Conservation (phyloP, 2,797 vertebrate species). For the Acanthurus leucopareius region DNA sequence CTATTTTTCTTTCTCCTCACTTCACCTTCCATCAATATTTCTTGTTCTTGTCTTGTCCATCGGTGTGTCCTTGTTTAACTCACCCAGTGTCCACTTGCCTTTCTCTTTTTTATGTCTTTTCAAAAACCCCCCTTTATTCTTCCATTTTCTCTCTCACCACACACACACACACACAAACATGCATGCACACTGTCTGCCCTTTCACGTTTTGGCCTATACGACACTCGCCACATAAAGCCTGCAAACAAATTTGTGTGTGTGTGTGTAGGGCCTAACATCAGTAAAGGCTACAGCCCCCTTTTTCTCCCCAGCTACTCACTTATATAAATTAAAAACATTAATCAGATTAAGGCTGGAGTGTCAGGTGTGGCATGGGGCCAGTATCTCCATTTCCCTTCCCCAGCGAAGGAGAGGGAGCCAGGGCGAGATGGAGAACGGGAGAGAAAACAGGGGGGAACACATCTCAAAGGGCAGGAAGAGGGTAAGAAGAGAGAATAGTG, state of each 20-base stretch:
- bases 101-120: neutral
- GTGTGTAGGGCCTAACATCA: conserved; percentile 16
- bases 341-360: conserved; percentile 85
- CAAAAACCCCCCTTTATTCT: neutral
- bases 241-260: conserved; percentile 20
- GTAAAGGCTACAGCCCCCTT: conserved; percentile 38
- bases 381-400: conserved; percentile 76
- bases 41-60: conserved; percentile 14
- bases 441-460: neutral
- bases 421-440: neutral
- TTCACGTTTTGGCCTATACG: conserved; percentile 40
- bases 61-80: conserved; percentile 29
- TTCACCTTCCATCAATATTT: conserved; percentile 25
- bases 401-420: conserved; percentile 28
- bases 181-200: conserved; percentile 27
- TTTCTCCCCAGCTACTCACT: conserved; percentile 77
- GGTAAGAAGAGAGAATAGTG: neutral
- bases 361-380: conserved; percentile 81
- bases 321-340: conserved; percentile 90
- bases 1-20: conserved; percentile 25
- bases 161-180: neutral
- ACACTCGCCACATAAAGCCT: conserved; percentile 44
- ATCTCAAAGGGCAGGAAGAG: conserved; percentile 43
- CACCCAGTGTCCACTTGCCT: neutral
- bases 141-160: neutral